Evolutionary conservation across 2,888 invertebrate genomes (phyloP).

Genomic region (Cinara cedri): DNA sequence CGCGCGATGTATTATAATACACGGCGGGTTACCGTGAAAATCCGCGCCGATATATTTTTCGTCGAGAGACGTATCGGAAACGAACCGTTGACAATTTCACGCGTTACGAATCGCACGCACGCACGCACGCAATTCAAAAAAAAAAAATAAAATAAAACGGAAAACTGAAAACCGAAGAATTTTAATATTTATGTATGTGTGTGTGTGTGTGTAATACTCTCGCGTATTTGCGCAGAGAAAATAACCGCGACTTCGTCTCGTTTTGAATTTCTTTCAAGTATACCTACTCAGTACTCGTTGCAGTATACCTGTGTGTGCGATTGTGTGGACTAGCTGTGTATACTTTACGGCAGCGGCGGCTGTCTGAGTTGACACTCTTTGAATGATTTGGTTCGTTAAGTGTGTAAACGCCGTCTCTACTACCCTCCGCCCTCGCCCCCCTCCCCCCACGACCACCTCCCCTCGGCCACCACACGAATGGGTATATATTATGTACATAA

Average conservation of each 20-base stretch:
- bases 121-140: not conserved
- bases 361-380: constrained; percentile 31
- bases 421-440: not conserved
- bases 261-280: constrained; percentile 26
- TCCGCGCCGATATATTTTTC: too few relatives aligned
- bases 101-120: not conserved
- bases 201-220: not conserved
- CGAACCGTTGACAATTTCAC: constrained; percentile 16
- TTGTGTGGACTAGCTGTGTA: too few relatives aligned
- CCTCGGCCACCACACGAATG: constrained; percentile 2
- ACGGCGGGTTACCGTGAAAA: too few relatives aligned
- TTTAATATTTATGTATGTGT: not conserved
- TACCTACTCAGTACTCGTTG: too few relatives aligned
- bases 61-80: not conserved
- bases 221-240: not conserved
- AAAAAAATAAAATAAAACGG: not conserved
- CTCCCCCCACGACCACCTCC: not conserved
- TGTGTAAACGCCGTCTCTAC: constrained; percentile 25
- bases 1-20: too few relatives aligned
- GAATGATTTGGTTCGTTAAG: constrained; percentile 53
- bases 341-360: not conserved
- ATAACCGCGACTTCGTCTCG: not conserved
- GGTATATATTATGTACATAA: not conserved
- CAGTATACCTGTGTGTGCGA: too few relatives aligned
- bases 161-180: too few relatives aligned